A percentile compares a stretch with the other conserved stretches of the same genome.
phyloP scores from a whole-genome alignment of 2,888 invertebrate species.

The Sarcophaga rosellei region DNA sequence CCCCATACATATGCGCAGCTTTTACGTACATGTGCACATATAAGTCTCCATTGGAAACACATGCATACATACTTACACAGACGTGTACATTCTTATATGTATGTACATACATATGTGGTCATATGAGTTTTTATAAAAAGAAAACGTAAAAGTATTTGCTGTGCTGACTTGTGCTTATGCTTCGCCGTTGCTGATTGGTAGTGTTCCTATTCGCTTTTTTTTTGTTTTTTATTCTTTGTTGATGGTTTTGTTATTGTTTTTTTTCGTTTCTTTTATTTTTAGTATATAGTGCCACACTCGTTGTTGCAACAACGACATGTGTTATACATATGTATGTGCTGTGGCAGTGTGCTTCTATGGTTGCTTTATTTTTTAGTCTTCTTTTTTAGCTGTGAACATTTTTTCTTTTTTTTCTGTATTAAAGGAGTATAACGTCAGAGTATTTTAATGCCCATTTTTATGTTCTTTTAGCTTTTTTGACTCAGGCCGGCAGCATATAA shows the following conservation, averaged over 20 bases:
- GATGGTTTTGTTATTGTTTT: constrained; percentile 26
- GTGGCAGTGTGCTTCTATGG: not conserved
- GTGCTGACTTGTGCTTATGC: constrained; percentile 55
- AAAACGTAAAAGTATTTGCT: constrained; percentile 66
- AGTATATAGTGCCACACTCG: not conserved
- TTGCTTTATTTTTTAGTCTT: not conserved
- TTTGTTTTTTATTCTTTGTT: constrained; percentile 12
- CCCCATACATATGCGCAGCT: not conserved
- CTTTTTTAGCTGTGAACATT: not conserved
- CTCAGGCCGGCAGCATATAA: not conserved
- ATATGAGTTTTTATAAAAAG: constrained; percentile 50
- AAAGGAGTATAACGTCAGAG: not conserved
- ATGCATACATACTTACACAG: constrained; percentile 23
- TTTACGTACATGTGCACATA: too few relatives aligned
- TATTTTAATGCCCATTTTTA: not conserved
- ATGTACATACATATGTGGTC: constrained; percentile 27
- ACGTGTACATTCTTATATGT: constrained; percentile 10
- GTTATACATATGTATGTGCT: not conserved
- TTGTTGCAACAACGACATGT: not conserved
- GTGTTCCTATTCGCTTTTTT: constrained; percentile 66
- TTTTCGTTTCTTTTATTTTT: constrained; percentile 23
- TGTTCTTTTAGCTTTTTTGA: not conserved
- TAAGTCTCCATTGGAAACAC: not conserved
- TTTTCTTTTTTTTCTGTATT: not conserved
- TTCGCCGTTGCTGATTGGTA: constrained; percentile 67